Evolutionary conservation across 2,113 vertebrate species (phyloP).

Genomic region (Coreoperca whiteheadi): DNA sequence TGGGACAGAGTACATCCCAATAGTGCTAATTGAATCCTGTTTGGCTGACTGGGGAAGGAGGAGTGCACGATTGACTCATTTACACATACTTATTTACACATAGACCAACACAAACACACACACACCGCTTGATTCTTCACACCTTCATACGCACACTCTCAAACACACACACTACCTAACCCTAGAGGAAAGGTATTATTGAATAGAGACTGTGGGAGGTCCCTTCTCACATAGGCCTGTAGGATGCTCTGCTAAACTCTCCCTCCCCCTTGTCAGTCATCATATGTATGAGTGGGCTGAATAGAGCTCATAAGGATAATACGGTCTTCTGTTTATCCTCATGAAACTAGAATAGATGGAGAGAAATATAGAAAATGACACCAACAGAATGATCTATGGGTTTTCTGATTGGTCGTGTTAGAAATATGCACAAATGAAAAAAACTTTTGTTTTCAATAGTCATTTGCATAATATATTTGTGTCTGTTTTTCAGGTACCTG

Average conservation of each 20-base stretch:
- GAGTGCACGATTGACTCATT: constrained; percentile 37
- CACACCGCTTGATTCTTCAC: constrained; percentile 25
- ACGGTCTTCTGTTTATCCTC: constrained; percentile 52
- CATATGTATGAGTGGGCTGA: constrained; percentile 56
- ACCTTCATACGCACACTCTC: constrained; percentile 19
- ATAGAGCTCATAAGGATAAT: constrained; percentile 56
- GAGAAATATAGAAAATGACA: constrained; percentile 58
- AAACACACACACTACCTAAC: constrained; percentile 23
- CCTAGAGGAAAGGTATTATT: constrained; percentile 70
- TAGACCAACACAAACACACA: constrained; percentile 9
- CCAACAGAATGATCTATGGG: constrained; percentile 23
- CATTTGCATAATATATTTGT: constrained; percentile 26
- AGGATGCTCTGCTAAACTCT: constrained; percentile 43
- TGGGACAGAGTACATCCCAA: constrained; percentile 58
- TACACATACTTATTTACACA: constrained; percentile 38
- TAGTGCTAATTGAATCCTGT: constrained; percentile 80
- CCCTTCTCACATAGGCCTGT: constrained; percentile 52
- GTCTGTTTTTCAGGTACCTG: constrained; percentile 87
- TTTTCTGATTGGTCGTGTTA: constrained; percentile 37
- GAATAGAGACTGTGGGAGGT: constrained; percentile 71
- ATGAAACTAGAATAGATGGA: constrained; percentile 60
- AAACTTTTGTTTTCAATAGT: constrained; percentile 6
- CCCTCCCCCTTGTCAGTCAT: constrained; percentile 67
- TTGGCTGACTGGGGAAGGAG: constrained; percentile 52
- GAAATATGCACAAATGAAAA: constrained; percentile 34